Percentiles rank a stretch among this genome's conserved stretches.
These are phyloP conservation scores for Tetraodon nigroviridis DNA, from an alignment of 2,113 vertebrate species.

Conservation along the genomic window DNA sequence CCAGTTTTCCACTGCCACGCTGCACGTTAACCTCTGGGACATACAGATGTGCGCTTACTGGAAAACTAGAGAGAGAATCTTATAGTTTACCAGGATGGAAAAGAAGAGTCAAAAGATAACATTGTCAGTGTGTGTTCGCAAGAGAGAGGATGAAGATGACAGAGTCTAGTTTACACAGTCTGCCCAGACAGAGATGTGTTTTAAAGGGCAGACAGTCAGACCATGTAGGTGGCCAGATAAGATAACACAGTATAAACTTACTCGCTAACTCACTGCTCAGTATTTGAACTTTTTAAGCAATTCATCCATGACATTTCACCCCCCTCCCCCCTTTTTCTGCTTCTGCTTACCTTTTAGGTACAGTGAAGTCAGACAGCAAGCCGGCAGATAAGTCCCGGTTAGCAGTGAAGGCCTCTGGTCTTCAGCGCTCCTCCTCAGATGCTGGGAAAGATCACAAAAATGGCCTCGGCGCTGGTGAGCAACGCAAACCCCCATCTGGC, in stretches of 20 bases:
- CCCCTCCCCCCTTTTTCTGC: background rate
- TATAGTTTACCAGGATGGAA: slow-evolving; percentile 63
- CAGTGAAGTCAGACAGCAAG: slow-evolving; percentile 70
- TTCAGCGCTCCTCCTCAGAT: slow-evolving; percentile 92
- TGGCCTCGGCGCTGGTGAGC: slow-evolving; percentile 64
- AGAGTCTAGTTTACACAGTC: slow-evolving; percentile 30
- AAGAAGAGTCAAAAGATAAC: slow-evolving; percentile 62
- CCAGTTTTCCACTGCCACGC: slow-evolving; percentile 46
- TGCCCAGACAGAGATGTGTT: slow-evolving; percentile 30
- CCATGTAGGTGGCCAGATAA: slow-evolving; percentile 53
- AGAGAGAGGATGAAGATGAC: slow-evolving; percentile 16
- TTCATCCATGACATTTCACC: slow-evolving; percentile 18
- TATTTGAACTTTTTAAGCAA: slow-evolving; percentile 5
- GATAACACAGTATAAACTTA: slow-evolving; percentile 45
- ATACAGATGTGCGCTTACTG: slow-evolving; percentile 37
- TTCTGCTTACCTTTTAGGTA: slow-evolving; percentile 32
- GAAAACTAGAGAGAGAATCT: slow-evolving; percentile 39
- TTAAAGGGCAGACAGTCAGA: slow-evolving; percentile 55
- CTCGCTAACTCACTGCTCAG: slow-evolving; percentile 12
- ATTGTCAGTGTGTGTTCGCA: background rate
- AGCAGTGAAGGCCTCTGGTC: slow-evolving; percentile 80
- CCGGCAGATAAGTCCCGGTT: slow-evolving; percentile 85
- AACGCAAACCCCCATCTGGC: slow-evolving; percentile 89
- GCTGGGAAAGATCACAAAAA: slow-evolving; percentile 83
- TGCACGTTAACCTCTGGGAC: slow-evolving; percentile 41